These are phyloP conservation scores for Callyntrura guangdongensis DNA, from an alignment of 2,888 invertebrate species.

Conservation along the genomic window DNA sequence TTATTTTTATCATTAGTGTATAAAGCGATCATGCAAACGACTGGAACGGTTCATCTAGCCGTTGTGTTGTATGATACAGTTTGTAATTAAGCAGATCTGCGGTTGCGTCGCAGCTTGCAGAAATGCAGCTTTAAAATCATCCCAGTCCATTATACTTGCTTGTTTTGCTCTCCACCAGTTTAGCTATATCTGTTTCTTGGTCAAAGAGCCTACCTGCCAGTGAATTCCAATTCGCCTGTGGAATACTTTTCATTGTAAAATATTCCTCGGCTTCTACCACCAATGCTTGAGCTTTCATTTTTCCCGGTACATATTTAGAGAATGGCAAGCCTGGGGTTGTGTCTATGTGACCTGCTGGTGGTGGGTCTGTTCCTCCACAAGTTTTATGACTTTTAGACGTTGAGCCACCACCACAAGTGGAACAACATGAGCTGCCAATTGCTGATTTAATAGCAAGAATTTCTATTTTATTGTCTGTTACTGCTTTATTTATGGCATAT, in stretches of 20 bases:
- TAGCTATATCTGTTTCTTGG: neutral
- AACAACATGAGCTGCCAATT: too few relatives aligned
- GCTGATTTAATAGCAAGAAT: too few relatives aligned
- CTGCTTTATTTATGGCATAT: too few relatives aligned
- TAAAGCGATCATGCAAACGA: slow-evolving; percentile 44
- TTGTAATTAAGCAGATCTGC: neutral
- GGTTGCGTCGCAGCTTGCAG: neutral
- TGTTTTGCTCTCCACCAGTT: slow-evolving; percentile 50
- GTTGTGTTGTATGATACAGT: slow-evolving; percentile 30
- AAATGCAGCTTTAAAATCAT: neutral
- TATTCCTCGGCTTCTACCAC: slow-evolving; percentile 51
- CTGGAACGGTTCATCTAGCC: slow-evolving; percentile 59
- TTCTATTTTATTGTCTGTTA: too few relatives aligned
- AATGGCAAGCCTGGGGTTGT: neutral
- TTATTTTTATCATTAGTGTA: neutral
- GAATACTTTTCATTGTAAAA: slow-evolving; percentile 49
- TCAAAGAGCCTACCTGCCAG: slow-evolving; percentile 14
- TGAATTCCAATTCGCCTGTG: neutral
- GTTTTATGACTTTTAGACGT: too few relatives aligned
- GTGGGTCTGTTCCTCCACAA: too few relatives aligned
- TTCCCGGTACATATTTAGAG: slow-evolving; percentile 25
- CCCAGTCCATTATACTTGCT: neutral
- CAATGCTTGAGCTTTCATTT: slow-evolving; percentile 49
- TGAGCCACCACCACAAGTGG: too few relatives aligned
- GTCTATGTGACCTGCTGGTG: neutral